Conservation (phyloP, 2,113 vertebrate species). For the Nipponia nippon region DNA sequence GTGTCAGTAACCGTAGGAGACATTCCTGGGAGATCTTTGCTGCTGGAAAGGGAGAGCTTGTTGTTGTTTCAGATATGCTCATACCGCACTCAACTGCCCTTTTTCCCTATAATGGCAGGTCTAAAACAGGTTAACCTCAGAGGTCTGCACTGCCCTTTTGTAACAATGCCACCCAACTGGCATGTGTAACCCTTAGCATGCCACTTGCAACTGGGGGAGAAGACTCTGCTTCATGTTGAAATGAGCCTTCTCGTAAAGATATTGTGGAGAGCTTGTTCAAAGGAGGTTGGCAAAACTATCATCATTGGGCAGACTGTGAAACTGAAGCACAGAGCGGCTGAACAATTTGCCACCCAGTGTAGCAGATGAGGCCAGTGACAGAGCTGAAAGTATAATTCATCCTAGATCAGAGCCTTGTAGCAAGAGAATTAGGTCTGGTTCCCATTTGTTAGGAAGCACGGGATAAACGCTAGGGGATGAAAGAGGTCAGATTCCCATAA, state of each 20-base stretch:
- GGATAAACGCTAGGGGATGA: not conserved
- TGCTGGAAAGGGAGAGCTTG: not conserved
- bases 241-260: not conserved
- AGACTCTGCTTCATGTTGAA: not conserved
- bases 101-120: not conserved
- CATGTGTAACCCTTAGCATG: not conserved
- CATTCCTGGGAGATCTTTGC: not conserved
- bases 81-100: accelerated
- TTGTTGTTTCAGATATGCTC: accelerated
- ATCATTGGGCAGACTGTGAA: not conserved
- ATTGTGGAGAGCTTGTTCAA: not conserved
- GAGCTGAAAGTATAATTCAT: not conserved
- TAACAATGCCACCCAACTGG: accelerated
- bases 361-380: not conserved
- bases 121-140: not conserved
- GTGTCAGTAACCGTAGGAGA: not conserved
- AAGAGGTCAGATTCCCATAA: not conserved
- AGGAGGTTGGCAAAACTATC: not conserved
- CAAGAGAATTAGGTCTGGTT: not conserved
- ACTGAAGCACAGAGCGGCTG: not conserved
- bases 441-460: not conserved
- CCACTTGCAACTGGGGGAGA: not conserved
- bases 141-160: not conserved
- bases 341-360: not conserved
- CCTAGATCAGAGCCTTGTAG: not conserved